phyloP scores from a whole-genome alignment of 2,888 invertebrate species.

The Acleris cristana region DNA sequence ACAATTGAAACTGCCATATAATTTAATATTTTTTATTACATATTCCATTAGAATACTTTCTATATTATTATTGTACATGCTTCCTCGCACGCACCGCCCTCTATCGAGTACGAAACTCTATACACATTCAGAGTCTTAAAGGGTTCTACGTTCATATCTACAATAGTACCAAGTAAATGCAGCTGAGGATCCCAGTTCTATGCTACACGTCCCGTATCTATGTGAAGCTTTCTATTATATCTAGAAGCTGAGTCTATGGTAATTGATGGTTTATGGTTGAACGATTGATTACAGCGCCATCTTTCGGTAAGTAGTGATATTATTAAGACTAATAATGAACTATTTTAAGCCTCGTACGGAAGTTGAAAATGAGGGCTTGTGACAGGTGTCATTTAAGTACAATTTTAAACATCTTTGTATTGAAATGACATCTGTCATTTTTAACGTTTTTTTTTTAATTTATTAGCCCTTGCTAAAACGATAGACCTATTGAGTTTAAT shows the following conservation, averaged over 20 bases:
- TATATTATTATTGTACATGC: slow-evolving; percentile 78
- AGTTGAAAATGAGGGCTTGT: slow-evolving; percentile 1
- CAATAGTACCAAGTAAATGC: slow-evolving; percentile 74
- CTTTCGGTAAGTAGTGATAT: slow-evolving; percentile 22
- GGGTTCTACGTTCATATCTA: slow-evolving; percentile 73
- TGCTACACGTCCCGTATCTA: slow-evolving; percentile 60
- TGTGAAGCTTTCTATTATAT: slow-evolving; percentile 32
- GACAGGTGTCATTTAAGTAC: neutral
- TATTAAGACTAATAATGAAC: slow-evolving; percentile 19
- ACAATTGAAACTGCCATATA: slow-evolving; percentile 40
- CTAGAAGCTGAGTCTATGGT: slow-evolving; percentile 72
- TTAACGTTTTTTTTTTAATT: neutral
- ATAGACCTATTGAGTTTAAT: neutral
- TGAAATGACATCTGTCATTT: neutral
- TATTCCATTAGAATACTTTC: slow-evolving; percentile 83
- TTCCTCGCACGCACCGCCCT: slow-evolving; percentile 63
- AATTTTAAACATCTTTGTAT: slow-evolving; percentile 4
- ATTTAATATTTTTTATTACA: slow-evolving; percentile 80
- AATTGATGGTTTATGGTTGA: slow-evolving; percentile 37
- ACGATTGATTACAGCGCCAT: slow-evolving; percentile 34
- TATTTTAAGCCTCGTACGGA: slow-evolving; percentile 26
- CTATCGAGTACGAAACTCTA: slow-evolving; percentile 45
- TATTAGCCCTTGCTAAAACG: slow-evolving; percentile 5
- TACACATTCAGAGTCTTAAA: slow-evolving; percentile 53
- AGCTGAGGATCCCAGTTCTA: slow-evolving; percentile 70